These are phyloP conservation scores for Neosilurus mollespiculum DNA, from an alignment of 2,797 vertebrate species.

Conservation along the genomic window DNA sequence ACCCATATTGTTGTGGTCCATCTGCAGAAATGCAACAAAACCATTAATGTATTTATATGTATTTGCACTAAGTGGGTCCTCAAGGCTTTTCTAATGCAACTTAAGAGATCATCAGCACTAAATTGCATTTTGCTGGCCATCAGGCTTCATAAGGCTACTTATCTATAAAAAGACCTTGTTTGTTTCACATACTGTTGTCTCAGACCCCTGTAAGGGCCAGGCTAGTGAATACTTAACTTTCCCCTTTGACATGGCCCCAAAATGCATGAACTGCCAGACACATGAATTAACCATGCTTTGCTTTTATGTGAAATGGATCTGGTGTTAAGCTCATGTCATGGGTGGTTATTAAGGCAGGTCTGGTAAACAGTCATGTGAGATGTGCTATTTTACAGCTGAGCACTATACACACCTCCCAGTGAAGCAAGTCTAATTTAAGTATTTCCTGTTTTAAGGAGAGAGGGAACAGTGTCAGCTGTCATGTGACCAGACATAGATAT, in stretches of 20 bases:
- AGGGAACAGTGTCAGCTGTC: conserved; percentile 55
- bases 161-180: conserved; percentile 60
- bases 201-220: conserved; percentile 19
- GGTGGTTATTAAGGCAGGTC: conserved; percentile 42
- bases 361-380: conserved; percentile 44
- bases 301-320: conserved; percentile 5
- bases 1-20: not conserved
- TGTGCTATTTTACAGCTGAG: conserved; percentile 39
- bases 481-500: conserved; percentile 55
- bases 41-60: conserved; percentile 11
- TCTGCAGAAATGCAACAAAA: conserved; percentile 27
- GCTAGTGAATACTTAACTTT: conserved; percentile 29
- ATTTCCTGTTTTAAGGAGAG: conserved; percentile 60
- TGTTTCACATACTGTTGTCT: conserved; percentile 41
- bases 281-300: conserved; percentile 29
- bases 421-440: conserved; percentile 54
- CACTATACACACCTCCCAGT: conserved; percentile 25
- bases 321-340: conserved; percentile 30
- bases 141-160: conserved; percentile 51
- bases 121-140: conserved; percentile 56
- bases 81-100: conserved; percentile 55
- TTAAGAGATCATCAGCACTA: conserved; percentile 49
- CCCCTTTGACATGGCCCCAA: conserved; percentile 23
- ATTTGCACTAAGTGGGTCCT: conserved; percentile 18
- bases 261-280: not conserved